Evolutionary conservation across 2,888 invertebrate species (phyloP).

Genomic region (Crepidodera aurea): DNA sequence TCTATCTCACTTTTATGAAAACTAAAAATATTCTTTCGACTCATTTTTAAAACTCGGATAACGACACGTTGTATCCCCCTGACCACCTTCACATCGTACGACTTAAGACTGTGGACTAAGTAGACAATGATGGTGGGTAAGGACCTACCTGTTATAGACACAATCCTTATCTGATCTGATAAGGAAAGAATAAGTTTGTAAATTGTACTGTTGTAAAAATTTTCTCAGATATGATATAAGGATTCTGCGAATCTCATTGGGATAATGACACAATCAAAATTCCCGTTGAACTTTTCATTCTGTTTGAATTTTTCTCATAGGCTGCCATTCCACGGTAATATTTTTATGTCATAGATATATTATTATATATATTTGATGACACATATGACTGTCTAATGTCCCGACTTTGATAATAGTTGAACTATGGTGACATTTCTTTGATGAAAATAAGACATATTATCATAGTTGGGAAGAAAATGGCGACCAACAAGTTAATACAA

Average conservation of each 20-base stretch:
- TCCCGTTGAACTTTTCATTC: too few species aligned
- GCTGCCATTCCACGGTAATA: too few species aligned
- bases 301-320: too few species aligned
- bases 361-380: too few species aligned
- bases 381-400: too few species aligned
- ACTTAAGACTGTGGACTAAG: constrained; percentile 27
- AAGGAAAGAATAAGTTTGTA: constrained; percentile 2
- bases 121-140: background rate
- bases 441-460: too few species aligned
- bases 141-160: constrained; percentile 34
- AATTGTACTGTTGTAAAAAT: constrained; percentile 7
- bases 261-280: too few species aligned
- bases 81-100: constrained; percentile 22
- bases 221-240: constrained; percentile 12
- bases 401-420: too few species aligned
- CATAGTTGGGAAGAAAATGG: too few species aligned
- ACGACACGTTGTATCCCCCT: constrained; percentile 4
- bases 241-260: constrained; percentile 8
- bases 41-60: background rate
- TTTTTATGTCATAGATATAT: too few species aligned
- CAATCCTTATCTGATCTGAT: constrained; percentile 36
- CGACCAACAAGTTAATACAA: too few species aligned
- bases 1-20: background rate
- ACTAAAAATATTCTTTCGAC: background rate
- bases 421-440: too few species aligned